Conservation (phyloP, 2,888 invertebrate species). For the Lithodes maja region DNA sequence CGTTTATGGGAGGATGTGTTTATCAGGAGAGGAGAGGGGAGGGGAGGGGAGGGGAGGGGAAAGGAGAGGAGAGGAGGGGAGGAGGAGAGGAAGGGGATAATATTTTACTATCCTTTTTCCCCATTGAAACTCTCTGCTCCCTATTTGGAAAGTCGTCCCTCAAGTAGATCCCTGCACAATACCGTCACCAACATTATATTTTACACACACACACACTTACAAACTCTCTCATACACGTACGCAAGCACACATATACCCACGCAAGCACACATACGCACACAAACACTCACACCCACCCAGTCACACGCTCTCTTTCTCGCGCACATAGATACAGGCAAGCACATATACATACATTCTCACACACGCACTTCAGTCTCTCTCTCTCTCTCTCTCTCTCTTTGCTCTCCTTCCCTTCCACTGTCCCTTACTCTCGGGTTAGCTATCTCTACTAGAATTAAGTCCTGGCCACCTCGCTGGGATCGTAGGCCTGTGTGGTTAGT, state of each 20-base stretch:
- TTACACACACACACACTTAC: not conserved
- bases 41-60: not conserved
- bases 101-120: too few relatives aligned
- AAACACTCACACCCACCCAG: constrained; percentile 17
- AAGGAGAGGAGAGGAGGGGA: not conserved
- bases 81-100: not conserved
- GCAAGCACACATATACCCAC: not conserved
- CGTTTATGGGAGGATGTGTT: not conserved
- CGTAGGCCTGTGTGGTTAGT: too few relatives aligned
- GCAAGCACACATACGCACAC: not conserved
- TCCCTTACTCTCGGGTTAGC: too few relatives aligned
- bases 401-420: too few relatives aligned
- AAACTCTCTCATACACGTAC: not conserved
- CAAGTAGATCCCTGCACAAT: not conserved
- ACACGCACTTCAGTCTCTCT: too few relatives aligned
- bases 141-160: too few relatives aligned
- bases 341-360: not conserved
- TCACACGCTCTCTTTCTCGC: not conserved
- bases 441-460: too few relatives aligned
- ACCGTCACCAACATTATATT: not conserved
- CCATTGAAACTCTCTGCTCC: too few relatives aligned
- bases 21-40: not conserved
- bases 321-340: not conserved
- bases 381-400: too few relatives aligned
- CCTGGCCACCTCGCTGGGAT: too few relatives aligned